Evolutionary conservation across 2,113 vertebrate genomes (phyloP), one percentile per base, ranked within the genome.

Genomic region (Oplegnathus fasciatus): DNA sequence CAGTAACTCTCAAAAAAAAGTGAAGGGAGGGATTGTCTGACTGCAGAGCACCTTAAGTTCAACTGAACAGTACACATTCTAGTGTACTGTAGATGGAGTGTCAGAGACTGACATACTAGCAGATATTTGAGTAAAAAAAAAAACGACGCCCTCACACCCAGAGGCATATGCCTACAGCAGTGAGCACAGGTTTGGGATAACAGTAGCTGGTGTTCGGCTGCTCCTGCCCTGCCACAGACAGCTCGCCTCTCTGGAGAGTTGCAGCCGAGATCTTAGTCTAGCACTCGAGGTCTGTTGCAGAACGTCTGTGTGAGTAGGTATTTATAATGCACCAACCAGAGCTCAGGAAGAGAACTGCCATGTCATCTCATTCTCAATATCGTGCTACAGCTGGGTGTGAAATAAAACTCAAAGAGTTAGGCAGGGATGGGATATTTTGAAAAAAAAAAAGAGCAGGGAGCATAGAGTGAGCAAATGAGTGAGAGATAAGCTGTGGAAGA

Each of bases 361-460:
- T 90, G 89, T 91, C 88, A 92, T 87, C 90, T 84, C 75, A 79
- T 87, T 88, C 81, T 85, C 82, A 57, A 67, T 84, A 81, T 82
- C 76, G 70, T 66, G 75, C 80, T 72, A 82, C 73, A 71, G 57
- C 78, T 65, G 66, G 57, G 75, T 81, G 88, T 82, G 67, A 82
- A 87, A 83, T 83, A 66, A 88, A 75, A 65, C 82, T 64, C 44
- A 40, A 61, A 79, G 72, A 44, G 32, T 18, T 18, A 30, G 64
- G 71, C 22, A 13, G 79, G 71, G 69, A 76, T 68, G 30, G 50
- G 57, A 66, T 52, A 62, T 76, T 75, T 60, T 62, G 22, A 13
- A 10, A 26, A 67, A 18, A 7, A 69, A 22, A 65, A 17, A 18
- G 1, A 46, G 50, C 50, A 50, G 18, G 18, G 40, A 37, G 66